These are phyloP conservation scores for Ctenopoma kingsleyae DNA, from an alignment of 2,797 vertebrate genomes.

Conservation along the genomic window DNA sequence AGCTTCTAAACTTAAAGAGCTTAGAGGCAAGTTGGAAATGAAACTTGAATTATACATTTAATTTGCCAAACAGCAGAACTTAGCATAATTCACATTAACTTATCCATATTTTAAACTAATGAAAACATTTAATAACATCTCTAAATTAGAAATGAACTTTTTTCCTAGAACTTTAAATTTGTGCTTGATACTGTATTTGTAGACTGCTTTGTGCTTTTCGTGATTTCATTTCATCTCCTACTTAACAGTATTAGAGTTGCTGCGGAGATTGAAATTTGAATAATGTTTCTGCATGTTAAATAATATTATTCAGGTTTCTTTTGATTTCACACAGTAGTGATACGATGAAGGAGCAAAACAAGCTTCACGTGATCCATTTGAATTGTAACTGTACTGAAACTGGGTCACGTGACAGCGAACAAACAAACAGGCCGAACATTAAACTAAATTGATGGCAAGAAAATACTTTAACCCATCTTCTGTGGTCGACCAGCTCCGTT, in stretches of 20 bases:
- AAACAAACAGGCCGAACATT: background rate
- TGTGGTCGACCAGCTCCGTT: constrained; percentile 11
- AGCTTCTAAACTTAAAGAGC: constrained; percentile 31
- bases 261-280: background rate
- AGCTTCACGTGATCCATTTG: background rate
- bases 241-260: background rate
- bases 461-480: background rate
- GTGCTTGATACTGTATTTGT: too few relatives aligned
- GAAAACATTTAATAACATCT: constrained; percentile 8
- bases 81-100: constrained; percentile 11
- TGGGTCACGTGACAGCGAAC: background rate
- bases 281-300: background rate
- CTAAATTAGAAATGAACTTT: background rate
- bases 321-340: background rate
- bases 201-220: too few relatives aligned
- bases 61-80: constrained; percentile 4
- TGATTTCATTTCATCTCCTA: background rate
- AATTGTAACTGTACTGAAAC: background rate
- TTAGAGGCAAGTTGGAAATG: constrained; percentile 17
- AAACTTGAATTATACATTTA: constrained; percentile 33
- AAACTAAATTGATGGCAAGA: background rate
- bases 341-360: background rate
- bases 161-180: background rate
- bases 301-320: background rate
- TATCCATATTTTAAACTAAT: constrained; percentile 2